Conservation (phyloP, 2,888 invertebrate genomes). For the Hemithea aestivaria region DNA sequence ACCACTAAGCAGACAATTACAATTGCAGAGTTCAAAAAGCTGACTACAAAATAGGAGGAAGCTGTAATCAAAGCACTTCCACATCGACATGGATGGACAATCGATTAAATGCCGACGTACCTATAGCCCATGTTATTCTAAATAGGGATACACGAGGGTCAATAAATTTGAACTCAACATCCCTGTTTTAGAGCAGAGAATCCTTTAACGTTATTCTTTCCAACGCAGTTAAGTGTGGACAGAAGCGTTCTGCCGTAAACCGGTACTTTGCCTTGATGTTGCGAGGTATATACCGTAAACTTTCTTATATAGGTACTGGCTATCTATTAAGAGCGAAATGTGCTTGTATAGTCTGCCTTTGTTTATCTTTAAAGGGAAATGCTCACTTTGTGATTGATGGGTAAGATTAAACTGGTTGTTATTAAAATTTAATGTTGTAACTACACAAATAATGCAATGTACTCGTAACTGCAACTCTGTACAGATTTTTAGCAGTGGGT, state of each 20-base stretch:
- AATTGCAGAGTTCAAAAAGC: constrained; percentile 54
- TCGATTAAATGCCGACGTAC: constrained; percentile 57
- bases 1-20: too few species aligned
- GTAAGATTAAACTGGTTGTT: too few species aligned
- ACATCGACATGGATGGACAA: constrained; percentile 62
- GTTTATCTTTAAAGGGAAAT: constrained; percentile 6
- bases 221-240: constrained; percentile 17
- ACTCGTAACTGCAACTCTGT: too few species aligned
- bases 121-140: constrained; percentile 17
- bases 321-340: constrained; percentile 5
- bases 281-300: constrained; percentile 5
- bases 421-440: too few species aligned
- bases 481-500: too few species aligned
- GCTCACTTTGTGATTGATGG: constrained; percentile 1
- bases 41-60: constrained; percentile 63
- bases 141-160: constrained; percentile 3
- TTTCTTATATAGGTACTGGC: constrained; percentile 1
- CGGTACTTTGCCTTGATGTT: constrained; percentile 18
- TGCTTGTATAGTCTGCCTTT: constrained; percentile 5
- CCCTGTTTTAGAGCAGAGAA: constrained; percentile 14
- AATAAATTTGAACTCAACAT: constrained; percentile 18
- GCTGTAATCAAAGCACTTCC: constrained; percentile 69
- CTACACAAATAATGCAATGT: too few species aligned
- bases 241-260: constrained; percentile 15
- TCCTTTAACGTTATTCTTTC: constrained; percentile 5